Base-by-base conservation (phyloP, 1,140 invertebrate species). In the Cherax destructor region DNA sequence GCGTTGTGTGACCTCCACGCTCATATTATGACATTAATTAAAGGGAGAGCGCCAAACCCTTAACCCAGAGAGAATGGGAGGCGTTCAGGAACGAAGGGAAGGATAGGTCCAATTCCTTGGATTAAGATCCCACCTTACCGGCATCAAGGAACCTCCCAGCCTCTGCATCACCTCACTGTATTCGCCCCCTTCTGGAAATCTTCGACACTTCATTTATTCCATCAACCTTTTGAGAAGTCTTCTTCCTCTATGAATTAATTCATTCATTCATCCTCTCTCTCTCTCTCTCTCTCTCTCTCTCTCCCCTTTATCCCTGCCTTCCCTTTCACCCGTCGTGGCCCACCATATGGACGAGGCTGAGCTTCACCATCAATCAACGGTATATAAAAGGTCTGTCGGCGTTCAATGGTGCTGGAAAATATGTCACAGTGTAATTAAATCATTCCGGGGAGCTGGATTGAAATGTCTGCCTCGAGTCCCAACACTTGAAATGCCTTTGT, bases 361-460 rank as follows among this genome's bases (percentile, higher is more conserved):
- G 9, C n/a, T 74, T n/a, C n/a, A 74, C 24, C 69, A 74, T 74
- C 69, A 24, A 74, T 74, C 69, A 74, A 6, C 9, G 69, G n/a
- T 74, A 5, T 74, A 74, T 74, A 74, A 30, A 74, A 74, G 69
- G 16, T 24, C 69, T 21, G 69, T 74, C 24, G 69, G 24, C 69
- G n/a, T 74, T 30, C 69, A 74, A 24, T 74, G 11, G 69, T 11
- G 69, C 69, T 21, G 69, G 69, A 74, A 74, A 74, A 74, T 74
- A 74, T 74, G 69, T 74, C 24, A 30, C 69, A 74, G 24, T 74
- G 69, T 74, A 74, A 74, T 74, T 74, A 74, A 74, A 74, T 74
- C 69, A 30, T 74, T 74, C 69, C 69, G 69, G 69, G 69, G 69
- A 2, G 69, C 69, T 74, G 69, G 69, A 74, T 74, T 74, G 69